These are phyloP conservation scores for Mustelus asterias DNA, from an alignment of 2,113 vertebrate genomes.

Conservation along the genomic window DNA sequence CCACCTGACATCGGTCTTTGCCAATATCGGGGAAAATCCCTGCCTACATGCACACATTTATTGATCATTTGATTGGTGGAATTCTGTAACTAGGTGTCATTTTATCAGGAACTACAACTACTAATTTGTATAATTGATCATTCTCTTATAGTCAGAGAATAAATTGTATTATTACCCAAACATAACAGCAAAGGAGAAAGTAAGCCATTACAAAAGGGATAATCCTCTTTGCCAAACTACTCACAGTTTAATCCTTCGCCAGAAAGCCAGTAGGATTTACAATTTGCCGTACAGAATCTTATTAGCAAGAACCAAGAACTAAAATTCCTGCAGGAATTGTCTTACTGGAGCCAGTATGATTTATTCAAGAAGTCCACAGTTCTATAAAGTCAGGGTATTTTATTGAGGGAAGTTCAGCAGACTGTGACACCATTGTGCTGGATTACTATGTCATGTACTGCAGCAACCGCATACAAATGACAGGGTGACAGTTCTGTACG, in stretches of 20 bases:
- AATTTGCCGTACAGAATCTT: conserved; percentile 8
- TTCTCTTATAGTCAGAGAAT: neutral
- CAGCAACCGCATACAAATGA: neutral
- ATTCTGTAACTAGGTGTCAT: neutral
- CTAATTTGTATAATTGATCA: neutral
- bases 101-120: neutral
- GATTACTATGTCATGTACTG: neutral
- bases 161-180: neutral
- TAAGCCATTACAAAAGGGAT: neutral
- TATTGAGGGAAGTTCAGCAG: neutral
- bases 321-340: neutral
- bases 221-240: conserved; percentile 36
- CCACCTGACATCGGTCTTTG: too few species aligned
- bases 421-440: neutral
- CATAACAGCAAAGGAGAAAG: neutral
- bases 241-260: conserved; percentile 18
- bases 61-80: neutral
- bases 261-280: conserved; percentile 30
- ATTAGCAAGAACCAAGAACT: conserved; percentile 28
- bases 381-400: neutral
- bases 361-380: neutral
- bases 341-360: neutral
- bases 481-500: neutral
- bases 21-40: too few species aligned
- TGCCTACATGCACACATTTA: neutral